Evolutionary conservation across 2,113 vertebrate genomes (phyloP).

Genomic region (Festucalex cinctus): DNA sequence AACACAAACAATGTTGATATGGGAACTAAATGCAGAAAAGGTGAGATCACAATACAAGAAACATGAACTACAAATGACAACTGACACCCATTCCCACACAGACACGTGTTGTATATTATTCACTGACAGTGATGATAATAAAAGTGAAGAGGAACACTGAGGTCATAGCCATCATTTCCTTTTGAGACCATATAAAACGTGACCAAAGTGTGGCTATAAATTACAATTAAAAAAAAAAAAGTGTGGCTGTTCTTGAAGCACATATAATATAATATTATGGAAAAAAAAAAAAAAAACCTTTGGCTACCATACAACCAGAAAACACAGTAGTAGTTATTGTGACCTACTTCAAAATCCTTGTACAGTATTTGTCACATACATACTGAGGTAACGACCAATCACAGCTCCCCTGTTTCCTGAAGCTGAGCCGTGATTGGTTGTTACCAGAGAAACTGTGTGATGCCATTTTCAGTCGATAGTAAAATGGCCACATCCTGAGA

Average conservation of each 20-base stretch:
- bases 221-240: background rate
- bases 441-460: too few relatives aligned
- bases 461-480: too few relatives aligned
- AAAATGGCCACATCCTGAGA: too few relatives aligned
- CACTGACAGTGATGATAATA: background rate
- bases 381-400: too few relatives aligned
- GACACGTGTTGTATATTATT: background rate
- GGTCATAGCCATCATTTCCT: background rate
- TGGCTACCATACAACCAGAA: background rate
- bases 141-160: background rate
- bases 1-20: conserved; percentile 3
- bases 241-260: background rate
- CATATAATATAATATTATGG: too few relatives aligned
- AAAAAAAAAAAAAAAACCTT: too few relatives aligned
- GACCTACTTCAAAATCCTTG: background rate
- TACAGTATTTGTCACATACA: conserved; percentile 2
- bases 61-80: background rate
- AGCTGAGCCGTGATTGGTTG: too few relatives aligned
- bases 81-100: background rate
- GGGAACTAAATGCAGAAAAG: background rate
- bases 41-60: background rate
- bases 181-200: background rate
- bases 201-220: background rate
- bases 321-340: background rate
- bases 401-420: too few relatives aligned